Evolutionary conservation across 2,888 invertebrate species (phyloP), one percentile per base, ranked within the genome.

Genomic region (Cerastis rubricosa): DNA sequence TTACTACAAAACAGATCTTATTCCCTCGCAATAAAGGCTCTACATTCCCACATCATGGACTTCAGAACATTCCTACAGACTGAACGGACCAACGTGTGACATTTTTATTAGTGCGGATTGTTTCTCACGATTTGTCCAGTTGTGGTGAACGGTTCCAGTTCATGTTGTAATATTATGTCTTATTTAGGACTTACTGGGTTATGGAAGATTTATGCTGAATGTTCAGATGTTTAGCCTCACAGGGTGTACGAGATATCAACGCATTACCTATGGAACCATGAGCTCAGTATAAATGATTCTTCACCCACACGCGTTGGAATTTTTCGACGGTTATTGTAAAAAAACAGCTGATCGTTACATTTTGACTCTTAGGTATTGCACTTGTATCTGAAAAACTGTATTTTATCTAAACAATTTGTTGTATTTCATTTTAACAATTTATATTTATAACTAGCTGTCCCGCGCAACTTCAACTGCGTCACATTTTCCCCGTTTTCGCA

Each of bases 71-170:
- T 93, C 92, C 89, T 76, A 59, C 49, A 82, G 79, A 89, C 68
- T 66, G 76, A 91, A 91, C 92, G 89, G 93, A 91, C 90, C 85
- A 85, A 88, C 77, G 63, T 90, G 90, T 92, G 93, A 94, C 93
- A 94, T 94, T 95, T 94, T 95, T 95, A 95, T 93, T 94, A 92
- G 90, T 86, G 84, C 85, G 91, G 91, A 94, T 94, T 93, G 94
- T 94, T 94, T 95, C 95, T 93, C 95, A 95, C 95, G 95, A 92
- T 88, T 89, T 76, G 66, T 81, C 51, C 59, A 75, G 25, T 71
- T 54, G 49, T 17, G 17, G 35, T 14, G 68, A 76, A 87, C 74
- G 51, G 49, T 83, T 76, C 45, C 73, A 80, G 71, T 78, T 65
- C 45, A 70, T 85, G 85, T 72, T 81, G 72, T 71, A 76, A 75